Evolutionary conservation across 2,888 invertebrate species (phyloP), one percentile per base, ranked within the genome.

Genomic region (Strigamia maritima): DNA sequence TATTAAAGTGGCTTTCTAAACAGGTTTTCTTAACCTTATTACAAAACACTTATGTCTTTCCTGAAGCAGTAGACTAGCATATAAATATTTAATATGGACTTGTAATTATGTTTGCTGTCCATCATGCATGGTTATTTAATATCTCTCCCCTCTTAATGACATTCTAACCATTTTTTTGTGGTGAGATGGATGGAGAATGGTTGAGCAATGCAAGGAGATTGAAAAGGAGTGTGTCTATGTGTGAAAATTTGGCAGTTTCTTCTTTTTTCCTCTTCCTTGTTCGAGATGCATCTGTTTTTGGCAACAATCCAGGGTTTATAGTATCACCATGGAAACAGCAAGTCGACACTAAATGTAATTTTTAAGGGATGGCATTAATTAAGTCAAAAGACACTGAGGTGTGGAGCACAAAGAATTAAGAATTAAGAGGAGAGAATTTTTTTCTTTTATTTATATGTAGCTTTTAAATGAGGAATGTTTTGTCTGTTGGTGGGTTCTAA

Each of bases 161-260:
- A 65, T 22, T 65, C n/a, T 24, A 65, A 65, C 24, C 1, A 24
- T 65, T 65, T 65, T 22, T 65, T 12, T 65, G 12, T 12, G 4
- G 44, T 16, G 44, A 44, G 44, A 44, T 12, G 16, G 12, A 44
- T 14, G 16, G 44, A 2, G 7, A 7, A 31, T 35, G 35, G 35
- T 35, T 35, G 35, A 10, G 35, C 35, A 35, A 35, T 35, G 35
- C 19, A 65, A 6, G 60, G 24, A n/a, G 24, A 65, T 65, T 65
- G 60, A 65, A 65, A 65, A 65, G 22, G 22, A 65, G 60, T 65
- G 60, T 65, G 60, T 65, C 24, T 35, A 6, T 65, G 60, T 65
- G 60, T 65, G 60, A 65, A 65, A 65, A 65, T 65, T 65, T 65
- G 60, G 60, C 60, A 65, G 60, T 65, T 65, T 65, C 60, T 65